These are phyloP conservation scores for Nothocercus nigrocapillus DNA, from an alignment of 2,113 vertebrate species.

Conservation along the genomic window DNA sequence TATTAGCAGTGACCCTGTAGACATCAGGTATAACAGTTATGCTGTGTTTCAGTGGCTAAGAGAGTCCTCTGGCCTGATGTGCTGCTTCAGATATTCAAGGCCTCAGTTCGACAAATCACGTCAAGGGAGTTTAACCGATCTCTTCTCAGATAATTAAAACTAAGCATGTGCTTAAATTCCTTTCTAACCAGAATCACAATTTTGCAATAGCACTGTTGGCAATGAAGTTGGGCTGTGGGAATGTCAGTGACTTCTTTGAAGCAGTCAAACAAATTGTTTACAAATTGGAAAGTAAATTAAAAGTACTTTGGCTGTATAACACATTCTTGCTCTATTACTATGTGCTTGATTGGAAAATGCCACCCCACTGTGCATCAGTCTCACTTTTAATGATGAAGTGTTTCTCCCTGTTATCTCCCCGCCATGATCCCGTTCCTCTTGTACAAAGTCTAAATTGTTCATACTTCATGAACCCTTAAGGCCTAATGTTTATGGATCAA, in stretches of 20 bases:
- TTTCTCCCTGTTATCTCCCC: background rate
- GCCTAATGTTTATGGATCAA: background rate
- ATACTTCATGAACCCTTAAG: background rate
- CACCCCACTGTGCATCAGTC: background rate
- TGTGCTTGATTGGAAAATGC: background rate
- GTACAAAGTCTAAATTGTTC: background rate
- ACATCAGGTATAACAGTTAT: background rate
- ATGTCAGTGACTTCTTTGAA: background rate
- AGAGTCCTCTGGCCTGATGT: background rate
- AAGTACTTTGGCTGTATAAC: background rate
- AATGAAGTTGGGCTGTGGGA: background rate
- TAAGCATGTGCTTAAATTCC: background rate
- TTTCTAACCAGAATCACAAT: background rate
- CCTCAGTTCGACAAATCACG: background rate
- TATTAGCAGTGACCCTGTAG: background rate
- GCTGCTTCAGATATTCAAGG: background rate
- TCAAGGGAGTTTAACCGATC: background rate
- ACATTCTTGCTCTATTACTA: background rate
- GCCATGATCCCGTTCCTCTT: background rate
- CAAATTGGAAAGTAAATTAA: background rate
- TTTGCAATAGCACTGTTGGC: background rate
- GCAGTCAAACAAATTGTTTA: background rate
- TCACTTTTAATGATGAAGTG: background rate
- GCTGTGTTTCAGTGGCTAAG: background rate
- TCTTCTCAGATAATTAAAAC: background rate